Evolutionary conservation across 2,797 vertebrate genomes (phyloP).

Genomic region (Gymnothorax javanicus): DNA sequence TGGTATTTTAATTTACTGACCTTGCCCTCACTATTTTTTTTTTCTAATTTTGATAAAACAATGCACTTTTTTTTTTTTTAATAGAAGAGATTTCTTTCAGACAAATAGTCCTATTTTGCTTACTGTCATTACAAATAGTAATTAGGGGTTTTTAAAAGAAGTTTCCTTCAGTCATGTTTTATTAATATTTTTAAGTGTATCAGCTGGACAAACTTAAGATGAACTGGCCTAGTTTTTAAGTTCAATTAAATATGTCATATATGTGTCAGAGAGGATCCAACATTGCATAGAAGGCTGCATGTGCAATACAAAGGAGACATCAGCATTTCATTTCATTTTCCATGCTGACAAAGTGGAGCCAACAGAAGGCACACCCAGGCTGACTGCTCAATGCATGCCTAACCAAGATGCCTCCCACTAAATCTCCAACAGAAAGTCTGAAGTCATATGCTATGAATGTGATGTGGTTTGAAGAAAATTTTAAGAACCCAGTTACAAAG

Average conservation of each 20-base stretch:
- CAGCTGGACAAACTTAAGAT: neutral
- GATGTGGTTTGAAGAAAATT: slow-evolving; percentile 47
- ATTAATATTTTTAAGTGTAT: neutral
- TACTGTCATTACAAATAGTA: too few relatives aligned
- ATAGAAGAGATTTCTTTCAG: neutral
- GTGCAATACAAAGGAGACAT: slow-evolving; percentile 53
- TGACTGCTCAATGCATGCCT: slow-evolving; percentile 43
- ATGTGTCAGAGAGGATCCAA: slow-evolving; percentile 17
- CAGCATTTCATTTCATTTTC: slow-evolving; percentile 41
- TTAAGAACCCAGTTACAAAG: slow-evolving; percentile 32
- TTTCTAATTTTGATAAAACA: neutral
- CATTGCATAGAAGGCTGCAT: slow-evolving; percentile 62
- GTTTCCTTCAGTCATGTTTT: neutral
- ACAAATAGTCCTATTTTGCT: neutral
- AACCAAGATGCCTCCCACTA: slow-evolving; percentile 34
- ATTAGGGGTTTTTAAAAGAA: neutral
- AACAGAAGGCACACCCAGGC: slow-evolving; percentile 33
- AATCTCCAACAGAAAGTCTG: slow-evolving; percentile 36
- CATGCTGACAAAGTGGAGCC: slow-evolving; percentile 17
- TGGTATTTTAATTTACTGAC: neutral
- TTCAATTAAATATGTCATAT: slow-evolving; percentile 1
- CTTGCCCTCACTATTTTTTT: neutral
- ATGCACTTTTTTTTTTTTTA: neutral
- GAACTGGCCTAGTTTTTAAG: slow-evolving; percentile 4
- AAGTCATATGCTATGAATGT: slow-evolving; percentile 32